Conservation (phyloP, 2,888 invertebrate species). For the Fabriciana adippe region DNA sequence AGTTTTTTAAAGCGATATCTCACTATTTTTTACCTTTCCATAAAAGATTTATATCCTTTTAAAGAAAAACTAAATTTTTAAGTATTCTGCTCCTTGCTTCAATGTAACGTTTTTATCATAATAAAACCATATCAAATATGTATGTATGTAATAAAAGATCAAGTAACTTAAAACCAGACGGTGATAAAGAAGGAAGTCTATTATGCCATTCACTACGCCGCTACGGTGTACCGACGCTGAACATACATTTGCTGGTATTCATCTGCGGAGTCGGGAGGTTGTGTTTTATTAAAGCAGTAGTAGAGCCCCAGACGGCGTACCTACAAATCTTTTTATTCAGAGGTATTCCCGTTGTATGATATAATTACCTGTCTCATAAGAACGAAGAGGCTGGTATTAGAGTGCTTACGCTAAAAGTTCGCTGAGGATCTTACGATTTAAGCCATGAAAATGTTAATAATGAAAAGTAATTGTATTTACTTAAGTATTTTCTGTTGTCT, state of each 20-base stretch:
- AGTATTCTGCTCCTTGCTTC: too few relatives aligned
- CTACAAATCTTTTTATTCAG: background rate
- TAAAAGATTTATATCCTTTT: background rate
- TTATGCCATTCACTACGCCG: too few relatives aligned
- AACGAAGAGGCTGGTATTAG: background rate
- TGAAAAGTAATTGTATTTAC: conserved; percentile 16
- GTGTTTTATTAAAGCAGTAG: background rate
- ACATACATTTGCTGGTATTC: conserved; percentile 5
- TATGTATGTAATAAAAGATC: too few relatives aligned
- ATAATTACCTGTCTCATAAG: conserved; percentile 20
- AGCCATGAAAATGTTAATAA: conserved; percentile 3
- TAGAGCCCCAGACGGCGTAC: background rate
- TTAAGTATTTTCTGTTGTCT: conserved; percentile 16
- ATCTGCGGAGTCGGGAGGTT: conserved; percentile 5
- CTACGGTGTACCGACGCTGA: too few relatives aligned
- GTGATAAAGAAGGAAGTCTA: too few relatives aligned
- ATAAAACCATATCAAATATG: too few relatives aligned
- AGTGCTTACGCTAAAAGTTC: conserved; percentile 1
- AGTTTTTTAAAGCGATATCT: conserved; percentile 2
- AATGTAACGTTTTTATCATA: too few relatives aligned
- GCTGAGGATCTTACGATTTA: background rate
- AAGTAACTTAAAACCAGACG: too few relatives aligned
- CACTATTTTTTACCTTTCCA: background rate
- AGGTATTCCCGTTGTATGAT: conserved; percentile 9
- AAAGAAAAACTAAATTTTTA: too few relatives aligned